phyloP scores from a whole-genome alignment of 2,888 invertebrate species.

The Drosophila parthenogenetica region DNA sequence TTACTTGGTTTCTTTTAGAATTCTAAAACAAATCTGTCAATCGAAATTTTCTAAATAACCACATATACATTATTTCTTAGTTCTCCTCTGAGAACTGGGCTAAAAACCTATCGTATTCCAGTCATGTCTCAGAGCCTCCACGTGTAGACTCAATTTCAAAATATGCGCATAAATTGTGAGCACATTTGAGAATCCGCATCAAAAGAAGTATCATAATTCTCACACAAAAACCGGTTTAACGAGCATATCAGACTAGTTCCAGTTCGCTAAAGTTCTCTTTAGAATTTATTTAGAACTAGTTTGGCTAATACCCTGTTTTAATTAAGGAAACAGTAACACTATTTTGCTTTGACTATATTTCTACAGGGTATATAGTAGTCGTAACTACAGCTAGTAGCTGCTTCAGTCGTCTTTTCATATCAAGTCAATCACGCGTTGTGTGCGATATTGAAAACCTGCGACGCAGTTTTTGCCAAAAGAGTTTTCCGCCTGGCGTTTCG shows the following conservation, averaged over 20 bases:
- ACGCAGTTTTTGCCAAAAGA: constrained; percentile 58
- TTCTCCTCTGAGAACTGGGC: too few relatives aligned
- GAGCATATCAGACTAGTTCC: constrained; percentile 44
- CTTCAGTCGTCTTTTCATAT: constrained; percentile 18
- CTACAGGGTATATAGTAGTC: constrained; percentile 26
- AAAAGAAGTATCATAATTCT: constrained; percentile 32
- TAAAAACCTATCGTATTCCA: constrained; percentile 31
- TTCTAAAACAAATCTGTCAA: too few relatives aligned
- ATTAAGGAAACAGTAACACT: not conserved
- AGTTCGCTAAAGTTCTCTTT: constrained; percentile 23
- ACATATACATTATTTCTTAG: too few relatives aligned
- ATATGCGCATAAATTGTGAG: constrained; percentile 48
- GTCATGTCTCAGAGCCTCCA: constrained; percentile 41
- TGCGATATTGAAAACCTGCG: constrained; percentile 58
- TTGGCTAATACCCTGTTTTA: constrained; percentile 15
- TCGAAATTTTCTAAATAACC: too few relatives aligned
- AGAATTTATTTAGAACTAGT: not conserved
- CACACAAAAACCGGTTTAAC: constrained; percentile 45
- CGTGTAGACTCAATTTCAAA: constrained; percentile 34
- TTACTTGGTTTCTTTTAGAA: too few relatives aligned
- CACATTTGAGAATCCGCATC: constrained; percentile 16
- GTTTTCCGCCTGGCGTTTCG: constrained; percentile 61
- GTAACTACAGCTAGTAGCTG: not conserved
- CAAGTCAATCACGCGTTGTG: constrained; percentile 49
- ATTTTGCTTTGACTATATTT: not conserved